Percentiles rank a stretch among this genome's conserved stretches.
These are phyloP conservation scores for Malurus melanocephalus DNA, from an alignment of 2,113 vertebrate genomes.

Conservation along the genomic window DNA sequence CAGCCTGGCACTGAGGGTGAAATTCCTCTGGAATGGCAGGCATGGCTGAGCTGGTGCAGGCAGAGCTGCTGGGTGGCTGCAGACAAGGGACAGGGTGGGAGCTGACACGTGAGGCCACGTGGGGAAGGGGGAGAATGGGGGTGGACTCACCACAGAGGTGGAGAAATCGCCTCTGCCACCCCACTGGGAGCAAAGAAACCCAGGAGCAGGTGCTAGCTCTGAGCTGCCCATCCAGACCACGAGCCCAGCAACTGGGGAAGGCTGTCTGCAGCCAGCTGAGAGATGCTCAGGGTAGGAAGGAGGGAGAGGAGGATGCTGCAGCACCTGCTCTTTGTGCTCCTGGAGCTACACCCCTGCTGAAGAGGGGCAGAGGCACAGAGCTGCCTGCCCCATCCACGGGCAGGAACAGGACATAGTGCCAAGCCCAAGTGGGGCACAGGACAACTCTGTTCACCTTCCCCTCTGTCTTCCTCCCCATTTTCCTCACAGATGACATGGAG, in stretches of 20 bases:
- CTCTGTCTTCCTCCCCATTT: rapidly evolving
- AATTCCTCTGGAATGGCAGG: background rate
- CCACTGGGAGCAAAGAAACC: background rate
- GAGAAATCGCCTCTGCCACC: background rate
- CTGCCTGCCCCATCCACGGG: background rate
- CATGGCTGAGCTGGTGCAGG: background rate
- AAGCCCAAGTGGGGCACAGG: background rate
- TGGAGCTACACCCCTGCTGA: background rate
- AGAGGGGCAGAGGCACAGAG: background rate
- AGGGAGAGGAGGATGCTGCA: background rate
- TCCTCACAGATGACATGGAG: rapidly evolving
- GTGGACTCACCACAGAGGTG: background rate
- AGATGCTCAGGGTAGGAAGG: background rate
- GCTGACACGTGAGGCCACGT: rapidly evolving
- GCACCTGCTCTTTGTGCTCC: background rate
- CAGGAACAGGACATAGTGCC: background rate
- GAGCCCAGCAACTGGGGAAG: background rate
- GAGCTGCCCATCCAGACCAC: background rate
- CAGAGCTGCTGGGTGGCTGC: background rate
- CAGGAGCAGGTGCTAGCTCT: background rate
- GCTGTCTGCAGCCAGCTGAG: background rate
- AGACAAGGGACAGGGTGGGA: background rate
- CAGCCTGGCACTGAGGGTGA: background rate
- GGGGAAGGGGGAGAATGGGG: background rate
- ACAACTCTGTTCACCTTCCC: rapidly evolving